A percentile compares a stretch with the other conserved stretches of the same genome.
Evolutionary conservation across 2,113 vertebrate genomes (phyloP).

Genomic region (Grantiella picta): DNA sequence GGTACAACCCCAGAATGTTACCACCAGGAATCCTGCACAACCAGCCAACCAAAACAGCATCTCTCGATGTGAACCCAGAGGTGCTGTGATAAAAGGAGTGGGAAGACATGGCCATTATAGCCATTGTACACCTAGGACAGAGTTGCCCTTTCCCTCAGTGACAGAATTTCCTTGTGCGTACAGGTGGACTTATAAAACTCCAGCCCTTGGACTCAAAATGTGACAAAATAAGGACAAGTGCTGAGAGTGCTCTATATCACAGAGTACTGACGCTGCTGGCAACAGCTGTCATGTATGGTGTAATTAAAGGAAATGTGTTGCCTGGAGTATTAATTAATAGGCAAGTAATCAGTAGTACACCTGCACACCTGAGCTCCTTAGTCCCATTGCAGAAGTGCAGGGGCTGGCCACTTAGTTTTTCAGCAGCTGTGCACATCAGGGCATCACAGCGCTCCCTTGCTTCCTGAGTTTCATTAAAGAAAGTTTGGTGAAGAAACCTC

Average conservation of each 20-base stretch:
- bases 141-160: background rate
- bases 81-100: background rate
- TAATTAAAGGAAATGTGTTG: background rate
- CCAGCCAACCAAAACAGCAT: background rate
- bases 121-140: background rate
- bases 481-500: constrained; percentile 40
- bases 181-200: background rate
- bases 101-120: background rate
- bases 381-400: background rate
- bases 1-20: background rate
- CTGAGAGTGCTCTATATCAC: rapidly evolving
- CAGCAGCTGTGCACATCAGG: background rate
- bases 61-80: background rate
- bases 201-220: background rate
- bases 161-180: background rate
- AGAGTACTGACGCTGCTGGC: background rate
- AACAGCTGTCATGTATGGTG: background rate
- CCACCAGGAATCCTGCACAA: background rate
- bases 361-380: background rate
- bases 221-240: background rate
- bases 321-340: constrained; percentile 6
- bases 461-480: constrained; percentile 29
- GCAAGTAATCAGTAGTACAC: background rate
- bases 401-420: background rate
- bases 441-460: background rate